These are phyloP conservation scores for Incurvaria masculella DNA, from an alignment of 2,888 invertebrate genomes.

Conservation along the genomic window DNA sequence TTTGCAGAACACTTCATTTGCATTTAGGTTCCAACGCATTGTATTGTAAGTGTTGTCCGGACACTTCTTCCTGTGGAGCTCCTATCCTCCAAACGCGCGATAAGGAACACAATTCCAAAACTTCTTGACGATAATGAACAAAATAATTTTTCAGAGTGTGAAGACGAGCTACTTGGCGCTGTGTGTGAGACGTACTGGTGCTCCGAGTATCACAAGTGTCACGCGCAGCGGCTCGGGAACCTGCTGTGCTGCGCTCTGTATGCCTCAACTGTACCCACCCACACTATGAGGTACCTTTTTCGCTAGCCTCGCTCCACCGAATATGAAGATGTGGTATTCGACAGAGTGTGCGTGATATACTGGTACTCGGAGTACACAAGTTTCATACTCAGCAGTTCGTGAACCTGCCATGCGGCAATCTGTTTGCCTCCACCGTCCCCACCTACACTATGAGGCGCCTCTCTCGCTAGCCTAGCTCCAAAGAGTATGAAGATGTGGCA, in stretches of 20 bases:
- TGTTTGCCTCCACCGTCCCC: slow-evolving; percentile 72
- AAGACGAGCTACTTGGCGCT: slow-evolving; percentile 28
- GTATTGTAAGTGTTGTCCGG: background rate
- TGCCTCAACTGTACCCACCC: slow-evolving; percentile 68
- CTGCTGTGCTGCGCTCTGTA: slow-evolving; percentile 73
- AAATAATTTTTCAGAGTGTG: slow-evolving; percentile 8
- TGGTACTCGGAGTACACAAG: slow-evolving; percentile 85
- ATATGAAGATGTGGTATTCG: slow-evolving; percentile 23
- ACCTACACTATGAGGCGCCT: slow-evolving; percentile 69
- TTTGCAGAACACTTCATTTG: no score
- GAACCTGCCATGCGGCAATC: slow-evolving; percentile 67
- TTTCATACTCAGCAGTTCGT: slow-evolving; percentile 70
- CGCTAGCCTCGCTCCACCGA: no score
- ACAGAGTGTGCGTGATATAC: slow-evolving; percentile 62
- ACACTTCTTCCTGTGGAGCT: no score
- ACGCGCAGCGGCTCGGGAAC: slow-evolving; percentile 63
- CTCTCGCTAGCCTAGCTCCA: no score
- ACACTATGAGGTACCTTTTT: slow-evolving; percentile 64
- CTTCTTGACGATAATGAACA: background rate
- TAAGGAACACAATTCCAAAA: no score
- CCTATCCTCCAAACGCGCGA: no score
- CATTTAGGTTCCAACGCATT: no score
- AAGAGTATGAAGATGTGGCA: no score
- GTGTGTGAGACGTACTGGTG: slow-evolving; percentile 74
- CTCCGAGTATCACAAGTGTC: slow-evolving; percentile 84